These are phyloP conservation scores for Andinoacara biseriatus DNA, from an alignment of 2,113 vertebrate species.

Conservation along the genomic window DNA sequence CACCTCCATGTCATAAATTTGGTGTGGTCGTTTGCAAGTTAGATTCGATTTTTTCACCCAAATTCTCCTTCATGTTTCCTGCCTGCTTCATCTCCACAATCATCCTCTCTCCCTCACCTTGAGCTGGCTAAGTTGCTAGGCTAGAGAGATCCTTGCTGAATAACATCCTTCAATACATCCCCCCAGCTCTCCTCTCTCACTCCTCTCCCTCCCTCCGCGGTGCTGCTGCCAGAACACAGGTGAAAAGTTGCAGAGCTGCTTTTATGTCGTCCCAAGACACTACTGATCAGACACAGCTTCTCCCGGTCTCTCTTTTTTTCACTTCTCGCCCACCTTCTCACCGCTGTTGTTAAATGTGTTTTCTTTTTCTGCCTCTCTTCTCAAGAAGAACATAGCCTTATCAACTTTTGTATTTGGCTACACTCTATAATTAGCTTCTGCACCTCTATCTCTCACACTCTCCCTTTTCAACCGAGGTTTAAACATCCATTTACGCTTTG, in stretches of 20 bases:
- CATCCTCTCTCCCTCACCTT: constrained; percentile 41
- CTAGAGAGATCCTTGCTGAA: constrained; percentile 44
- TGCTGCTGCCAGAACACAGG: constrained; percentile 29
- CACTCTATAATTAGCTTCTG: neutral
- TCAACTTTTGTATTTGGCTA: neutral
- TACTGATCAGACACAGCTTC: neutral
- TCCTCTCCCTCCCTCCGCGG: neutral
- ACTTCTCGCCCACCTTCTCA: neutral
- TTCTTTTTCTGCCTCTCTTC: neutral
- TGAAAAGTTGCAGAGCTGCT: constrained; percentile 32
- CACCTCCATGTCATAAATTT: neutral
- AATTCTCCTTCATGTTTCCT: neutral
- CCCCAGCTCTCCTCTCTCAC: neutral
- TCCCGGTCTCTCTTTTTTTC: constrained; percentile 4
- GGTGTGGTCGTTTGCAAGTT: neutral
- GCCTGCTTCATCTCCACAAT: constrained; percentile 1
- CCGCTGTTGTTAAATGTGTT: neutral
- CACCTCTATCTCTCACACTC: constrained; percentile 34
- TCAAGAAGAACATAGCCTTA: neutral
- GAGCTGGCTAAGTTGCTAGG: constrained; percentile 56
- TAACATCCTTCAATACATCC: constrained; percentile 14
- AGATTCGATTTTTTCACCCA: neutral
- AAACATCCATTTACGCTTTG: constrained; percentile 63
- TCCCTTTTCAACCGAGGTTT: constrained; percentile 61
- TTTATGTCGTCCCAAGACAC: constrained; percentile 18